Conservation (phyloP, 2,113 vertebrate species). For the Balaeniceps rex region DNA sequence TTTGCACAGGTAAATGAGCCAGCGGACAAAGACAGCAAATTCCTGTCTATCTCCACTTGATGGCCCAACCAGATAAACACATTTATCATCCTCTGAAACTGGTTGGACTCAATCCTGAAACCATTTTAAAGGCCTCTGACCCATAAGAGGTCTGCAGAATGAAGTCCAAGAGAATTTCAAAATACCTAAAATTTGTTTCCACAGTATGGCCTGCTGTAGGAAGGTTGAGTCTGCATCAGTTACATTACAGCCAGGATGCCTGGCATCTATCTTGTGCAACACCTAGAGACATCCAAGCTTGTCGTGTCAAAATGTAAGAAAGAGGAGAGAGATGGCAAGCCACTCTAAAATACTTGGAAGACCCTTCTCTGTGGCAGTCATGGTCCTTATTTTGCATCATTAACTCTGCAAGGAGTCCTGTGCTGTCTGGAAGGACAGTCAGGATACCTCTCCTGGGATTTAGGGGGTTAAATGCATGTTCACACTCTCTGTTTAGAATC, state of each 20-base stretch:
- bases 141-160: not conserved
- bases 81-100: not conserved
- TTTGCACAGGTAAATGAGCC: not conserved
- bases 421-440: not conserved
- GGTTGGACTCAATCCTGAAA: not conserved
- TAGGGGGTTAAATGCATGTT: not conserved
- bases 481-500: not conserved
- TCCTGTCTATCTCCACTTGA: not conserved
- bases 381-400: not conserved
- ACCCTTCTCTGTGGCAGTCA: not conserved
- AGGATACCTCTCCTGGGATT: not conserved
- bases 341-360: not conserved
- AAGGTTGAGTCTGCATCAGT: not conserved
- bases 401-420: not conserved
- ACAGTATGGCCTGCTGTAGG: not conserved
- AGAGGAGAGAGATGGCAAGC: not conserved
- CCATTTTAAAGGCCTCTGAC: not conserved
- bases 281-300: not conserved
- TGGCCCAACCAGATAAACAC: not conserved
- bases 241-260: not conserved
- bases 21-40: not conserved
- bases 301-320: not conserved
- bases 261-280: not conserved
- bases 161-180: not conserved
- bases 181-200: not conserved